Base-by-base conservation (phyloP, 2,113 vertebrate genomes). In the Pygoscelis antarcticus region DNA sequence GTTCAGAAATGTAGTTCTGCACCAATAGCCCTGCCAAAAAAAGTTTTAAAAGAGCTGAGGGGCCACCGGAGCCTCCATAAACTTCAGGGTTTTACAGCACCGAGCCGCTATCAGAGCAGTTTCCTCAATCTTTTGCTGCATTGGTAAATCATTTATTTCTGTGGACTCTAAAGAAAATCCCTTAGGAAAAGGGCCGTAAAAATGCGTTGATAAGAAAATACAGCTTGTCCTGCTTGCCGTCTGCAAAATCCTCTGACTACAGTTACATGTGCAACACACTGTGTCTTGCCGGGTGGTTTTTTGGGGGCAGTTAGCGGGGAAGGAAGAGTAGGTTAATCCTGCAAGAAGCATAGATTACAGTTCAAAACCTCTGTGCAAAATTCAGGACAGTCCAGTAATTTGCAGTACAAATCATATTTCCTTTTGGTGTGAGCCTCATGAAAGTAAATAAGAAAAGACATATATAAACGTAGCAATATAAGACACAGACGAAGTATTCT, bases 41-140 rank as follows among this genome's bases (percentile, higher is more conserved):
- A 95, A 90, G 94, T 96, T 97, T 96, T 94, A 92, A 95, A 96
- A 93, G 93, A 93, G 93, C 88, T 87, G 77, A 96, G 94, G 77
- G 95, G 89, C 96, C 97, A 95, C 96, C 94, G 91, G 83, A 95
- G 86, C 93, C 60, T 83, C 85, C 88, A 95, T 97, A 96, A 97
- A 97, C 91, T 87, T 93, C 6, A 44, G 74, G 49, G 21, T 80
- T 97, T 97, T 96, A 95, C 91, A 74, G 90, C 87, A 65, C n/a
- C 14, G 16, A 81, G 32, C 60, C 10, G 17, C 79, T 76, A 27
- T 69, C 9, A 1, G 74, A 96, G 85, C 34, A 30, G 27, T 94
- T 96, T 85, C 69, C 82, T 81, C 27, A 4, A 85, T 96, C 80
- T 95, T 95, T 92, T 91, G 89, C 93, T 80, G 96, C 95, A 87